Evolutionary conservation across 2,888 invertebrate genomes (phyloP), one percentile per base, ranked within the genome.

Genomic region (Serripes groenlandicus): DNA sequence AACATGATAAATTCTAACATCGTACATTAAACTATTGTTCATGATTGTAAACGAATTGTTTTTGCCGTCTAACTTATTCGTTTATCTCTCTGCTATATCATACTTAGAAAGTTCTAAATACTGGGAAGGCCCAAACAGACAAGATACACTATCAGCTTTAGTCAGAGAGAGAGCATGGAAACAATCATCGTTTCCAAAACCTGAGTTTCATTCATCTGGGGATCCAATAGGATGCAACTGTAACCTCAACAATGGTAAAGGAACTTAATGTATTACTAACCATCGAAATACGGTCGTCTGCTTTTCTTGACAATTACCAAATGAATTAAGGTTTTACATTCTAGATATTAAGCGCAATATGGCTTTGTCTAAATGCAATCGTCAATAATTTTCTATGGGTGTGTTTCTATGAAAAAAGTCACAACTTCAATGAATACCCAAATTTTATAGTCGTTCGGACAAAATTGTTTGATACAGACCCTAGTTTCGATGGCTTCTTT

Each of bases 361-460:
- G 42, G 42, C 9, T 42, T 9, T 18, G 9, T 42, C 9, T 15
- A 42, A 42, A 15, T 42, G 42, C 42, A 42, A 42, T 15, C 42
- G 42, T 42, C 18, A 15, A n/a, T n/a, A n/a, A n/a, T n/a, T n/a
- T n/a, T n/a, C n/a, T n/a, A n/a, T 5, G 60, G 30, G 21, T 30
- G 26, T 72, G 58, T n/a, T 72, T 58, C 58, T 58, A 58, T 35
- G 72, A 72, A 26, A 72, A 54, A 35, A 5, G 7, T 7, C 72
- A 72, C 30, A 23, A n/a, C 18, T 32, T 72, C 18, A 21, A 34
- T n/a, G 72, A 58, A 35, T 72, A 72, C 35, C 72, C 72, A 56
- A 72, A 58, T 58, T 56, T 72, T 54, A 35, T 72, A 15, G 34
- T 72, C 35, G 72, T 72, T 23, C 32, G 72, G 4, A 72, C 72